Evolutionary conservation across 1,140 invertebrate genomes (phyloP).

Genomic region (Holotrichia oblita): DNA sequence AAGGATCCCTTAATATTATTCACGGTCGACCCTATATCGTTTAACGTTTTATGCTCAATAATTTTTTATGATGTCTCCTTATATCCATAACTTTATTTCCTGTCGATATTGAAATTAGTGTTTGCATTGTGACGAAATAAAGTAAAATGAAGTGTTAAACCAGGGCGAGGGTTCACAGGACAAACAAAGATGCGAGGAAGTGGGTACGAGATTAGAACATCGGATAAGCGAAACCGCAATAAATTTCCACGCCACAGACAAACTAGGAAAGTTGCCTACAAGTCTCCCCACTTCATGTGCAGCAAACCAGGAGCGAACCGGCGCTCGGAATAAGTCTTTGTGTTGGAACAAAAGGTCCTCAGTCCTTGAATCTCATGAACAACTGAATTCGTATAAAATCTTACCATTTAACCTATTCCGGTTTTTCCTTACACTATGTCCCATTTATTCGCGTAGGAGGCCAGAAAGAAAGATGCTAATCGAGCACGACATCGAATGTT

Average conservation of each 20-base stretch:
- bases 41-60: background rate
- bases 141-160: slow-evolving; percentile 37
- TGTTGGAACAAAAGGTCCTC: slow-evolving; percentile 38
- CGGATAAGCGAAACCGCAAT: slow-evolving; percentile 38
- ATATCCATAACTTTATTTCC: slow-evolving; percentile 10
- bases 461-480: slow-evolving; percentile 15
- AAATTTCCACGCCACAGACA: slow-evolving; percentile 33
- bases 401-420: slow-evolving; percentile 34
- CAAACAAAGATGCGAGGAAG: slow-evolving; percentile 34
- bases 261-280: background rate
- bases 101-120: slow-evolving; percentile 21
- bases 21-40: background rate
- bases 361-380: slow-evolving; percentile 33
- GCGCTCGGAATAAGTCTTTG: slow-evolving; percentile 37
- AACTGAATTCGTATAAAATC: slow-evolving; percentile 41
- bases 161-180: slow-evolving; percentile 24
- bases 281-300: slow-evolving; percentile 1
- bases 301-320: slow-evolving; percentile 24
- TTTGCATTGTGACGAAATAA: slow-evolving; percentile 21
- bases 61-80: background rate
- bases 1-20: background rate
- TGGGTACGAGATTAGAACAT: slow-evolving; percentile 32
- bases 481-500: background rate
- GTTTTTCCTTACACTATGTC: slow-evolving; percentile 3
- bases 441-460: slow-evolving; percentile 1